phyloP scores from a whole-genome alignment of 2,888 invertebrate species.

The Leucania comma region DNA sequence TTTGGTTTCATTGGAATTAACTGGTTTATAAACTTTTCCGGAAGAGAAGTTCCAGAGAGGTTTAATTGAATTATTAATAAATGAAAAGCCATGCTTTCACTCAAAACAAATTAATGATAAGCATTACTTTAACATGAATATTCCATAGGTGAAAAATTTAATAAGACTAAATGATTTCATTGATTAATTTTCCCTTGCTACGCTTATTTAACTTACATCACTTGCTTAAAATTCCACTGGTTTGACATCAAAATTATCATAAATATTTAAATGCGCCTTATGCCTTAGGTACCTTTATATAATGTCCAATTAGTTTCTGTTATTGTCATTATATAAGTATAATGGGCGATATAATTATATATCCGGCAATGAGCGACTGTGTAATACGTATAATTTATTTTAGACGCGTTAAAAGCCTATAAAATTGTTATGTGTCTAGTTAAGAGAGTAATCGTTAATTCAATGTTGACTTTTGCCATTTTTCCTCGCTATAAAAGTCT shows the following conservation, averaged over 20 bases:
- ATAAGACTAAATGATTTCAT: slow-evolving; percentile 1
- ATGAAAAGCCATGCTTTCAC: slow-evolving; percentile 21
- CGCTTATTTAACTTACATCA: slow-evolving; percentile 34
- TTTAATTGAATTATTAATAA: slow-evolving; percentile 1
- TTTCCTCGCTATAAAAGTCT: not conserved
- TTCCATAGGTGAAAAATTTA: slow-evolving; percentile 1
- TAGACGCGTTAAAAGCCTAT: slow-evolving; percentile 10
- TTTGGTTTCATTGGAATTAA: too few relatives aligned
- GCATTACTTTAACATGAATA: not conserved
- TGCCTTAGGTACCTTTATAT: slow-evolving; percentile 44
- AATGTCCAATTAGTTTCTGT: slow-evolving; percentile 54
- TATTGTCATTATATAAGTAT: slow-evolving; percentile 45
- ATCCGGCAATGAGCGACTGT: slow-evolving; percentile 26
- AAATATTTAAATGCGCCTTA: slow-evolving; percentile 39
- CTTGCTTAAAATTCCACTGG: slow-evolving; percentile 7
- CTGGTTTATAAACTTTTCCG: not conserved
- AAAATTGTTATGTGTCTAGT: slow-evolving; percentile 24
- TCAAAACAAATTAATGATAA: slow-evolving; percentile 10
- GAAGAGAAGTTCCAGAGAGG: not conserved
- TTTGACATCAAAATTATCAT: slow-evolving; percentile 51
- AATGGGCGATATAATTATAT: slow-evolving; percentile 41
- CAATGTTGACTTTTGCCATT: not conserved
- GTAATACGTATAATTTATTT: slow-evolving; percentile 36
- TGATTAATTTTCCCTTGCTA: slow-evolving; percentile 14
- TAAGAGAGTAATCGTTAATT: not conserved